phyloP scores from a whole-genome alignment of 2,797 vertebrate genomes.

The Sebastes diploproa region DNA sequence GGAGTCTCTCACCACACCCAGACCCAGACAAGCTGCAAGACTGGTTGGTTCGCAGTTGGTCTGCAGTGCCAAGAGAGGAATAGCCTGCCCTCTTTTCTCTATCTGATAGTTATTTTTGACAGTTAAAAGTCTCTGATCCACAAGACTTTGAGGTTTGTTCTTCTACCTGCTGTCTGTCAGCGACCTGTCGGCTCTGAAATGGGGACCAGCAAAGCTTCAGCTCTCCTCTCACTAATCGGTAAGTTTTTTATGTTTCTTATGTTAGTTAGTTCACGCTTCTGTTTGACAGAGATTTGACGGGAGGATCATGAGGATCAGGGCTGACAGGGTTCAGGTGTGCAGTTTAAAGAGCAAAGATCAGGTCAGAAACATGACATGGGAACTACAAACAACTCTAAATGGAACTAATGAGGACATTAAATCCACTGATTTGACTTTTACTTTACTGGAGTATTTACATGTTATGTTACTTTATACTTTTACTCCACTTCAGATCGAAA shows the following conservation, averaged over 20 bases:
- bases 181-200: constrained; percentile 28
- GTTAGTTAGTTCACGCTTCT: neutral
- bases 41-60: neutral
- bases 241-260: neutral
- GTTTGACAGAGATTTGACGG: neutral
- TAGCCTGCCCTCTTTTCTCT: neutral
- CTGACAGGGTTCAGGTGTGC: too few relatives aligned
- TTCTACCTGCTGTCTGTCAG: neutral
- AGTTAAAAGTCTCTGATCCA: neutral
- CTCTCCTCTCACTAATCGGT: constrained; percentile 56
- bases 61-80: neutral
- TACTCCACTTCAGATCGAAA: too few relatives aligned
- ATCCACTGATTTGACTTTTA: too few relatives aligned
- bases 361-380: too few relatives aligned
- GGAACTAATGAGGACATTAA: too few relatives aligned
- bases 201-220: constrained; percentile 31
- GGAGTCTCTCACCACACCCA: constrained; percentile 62
- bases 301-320: too few relatives aligned
- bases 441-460: too few relatives aligned
- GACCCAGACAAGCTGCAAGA: constrained; percentile 38
- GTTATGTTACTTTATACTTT: too few relatives aligned
- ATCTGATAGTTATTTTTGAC: neutral
- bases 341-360: too few relatives aligned
- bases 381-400: too few relatives aligned
- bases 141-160: neutral